Evolutionary conservation across 1,140 invertebrate genomes (phyloP).

Genomic region (Drosophila virilis): DNA sequence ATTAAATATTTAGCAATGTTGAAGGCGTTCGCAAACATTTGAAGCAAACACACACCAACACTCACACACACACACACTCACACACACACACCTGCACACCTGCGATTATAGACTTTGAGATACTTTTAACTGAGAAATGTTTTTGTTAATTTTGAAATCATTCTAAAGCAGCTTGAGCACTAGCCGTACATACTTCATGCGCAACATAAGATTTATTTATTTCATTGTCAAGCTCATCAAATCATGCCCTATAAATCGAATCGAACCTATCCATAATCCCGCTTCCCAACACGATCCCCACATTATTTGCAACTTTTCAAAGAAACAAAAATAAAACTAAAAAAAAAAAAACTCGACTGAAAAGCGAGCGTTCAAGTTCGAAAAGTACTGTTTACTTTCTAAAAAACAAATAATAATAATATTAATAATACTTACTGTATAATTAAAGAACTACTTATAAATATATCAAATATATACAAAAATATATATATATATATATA

Average conservation of each 20-base stretch:
- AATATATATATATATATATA: conserved; percentile 35
- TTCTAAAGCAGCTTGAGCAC: conserved; percentile 38
- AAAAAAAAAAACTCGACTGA: conserved; percentile 68
- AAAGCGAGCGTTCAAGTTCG: conserved; percentile 80
- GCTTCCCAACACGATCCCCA: neutral
- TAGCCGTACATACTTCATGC: conserved; percentile 75
- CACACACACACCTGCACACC: conserved; percentile 16
- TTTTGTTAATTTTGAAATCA: conserved; percentile 22
- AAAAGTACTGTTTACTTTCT: conserved; percentile 71
- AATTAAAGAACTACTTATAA: conserved; percentile 65
- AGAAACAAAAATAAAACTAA: conserved; percentile 3
- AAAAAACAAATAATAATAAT: conserved; percentile 27
- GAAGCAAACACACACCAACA: conserved; percentile 6
- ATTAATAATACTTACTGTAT: conserved; percentile 40
- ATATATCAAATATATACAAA: conserved; percentile 61
- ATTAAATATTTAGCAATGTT: conserved; percentile 63
- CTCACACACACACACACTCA: conserved; percentile 1
- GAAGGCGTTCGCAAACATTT: conserved; percentile 50
- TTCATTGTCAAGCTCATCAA: conserved; percentile 75
- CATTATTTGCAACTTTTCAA: conserved; percentile 54
- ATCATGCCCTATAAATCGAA: conserved; percentile 13
- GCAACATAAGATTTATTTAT: conserved; percentile 79
- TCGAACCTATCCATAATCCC: neutral
- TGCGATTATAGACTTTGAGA: conserved; percentile 32
- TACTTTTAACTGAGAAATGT: conserved; percentile 19